Base-by-base conservation (phyloP, 2,888 invertebrate species). In the Andricus curvator region DNA sequence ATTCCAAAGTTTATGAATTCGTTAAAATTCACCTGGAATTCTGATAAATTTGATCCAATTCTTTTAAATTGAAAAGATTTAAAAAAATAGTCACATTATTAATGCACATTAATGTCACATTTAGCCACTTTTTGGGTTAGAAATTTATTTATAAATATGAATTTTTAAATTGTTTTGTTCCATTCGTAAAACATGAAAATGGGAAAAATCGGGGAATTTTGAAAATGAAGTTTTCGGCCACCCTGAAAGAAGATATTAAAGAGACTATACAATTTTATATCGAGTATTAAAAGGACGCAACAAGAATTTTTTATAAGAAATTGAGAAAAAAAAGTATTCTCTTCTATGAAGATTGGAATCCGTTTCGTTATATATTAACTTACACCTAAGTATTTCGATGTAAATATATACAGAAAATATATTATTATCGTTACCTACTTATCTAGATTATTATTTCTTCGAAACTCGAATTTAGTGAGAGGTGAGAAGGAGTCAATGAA, bases 341-440 rank as follows among this genome's bases (percentile, higher is more conserved):
- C 44, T 74, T 74, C 51, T 74, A n/a, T 56, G n/a, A n/a, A 74
- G 20, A 74, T 33, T 51, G 11, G 20, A 74, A 29, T n/a, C 33
- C 33, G 2, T 51, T 56, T 56, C 33, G 33, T 51, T 74, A 29
- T 37, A 51, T 37, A 37, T 37, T 20, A 70, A 29, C 70, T 56
- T 74, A 56, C 9, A 25, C 29, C 33, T 56, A 70, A 51, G 51
- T 74, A 74, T 74, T 74, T 5, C 13, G 11, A 74, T 74, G 70
- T 56, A 74, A 56, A 51, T 74, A 25, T 56, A 70, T 70, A 51
- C 25, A 33, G 13, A 44, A 15, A 44, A 44, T 44, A 44, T 44
- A 44, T 44, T 44, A 48, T 29, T 86, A 86, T 88, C 84, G 85
- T 25, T 62, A 62, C 62, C 25, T 62, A 62, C 22, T 62, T 62